phyloP scores from a whole-genome alignment of 2,888 invertebrate genomes.

The Lottia scabra region DNA sequence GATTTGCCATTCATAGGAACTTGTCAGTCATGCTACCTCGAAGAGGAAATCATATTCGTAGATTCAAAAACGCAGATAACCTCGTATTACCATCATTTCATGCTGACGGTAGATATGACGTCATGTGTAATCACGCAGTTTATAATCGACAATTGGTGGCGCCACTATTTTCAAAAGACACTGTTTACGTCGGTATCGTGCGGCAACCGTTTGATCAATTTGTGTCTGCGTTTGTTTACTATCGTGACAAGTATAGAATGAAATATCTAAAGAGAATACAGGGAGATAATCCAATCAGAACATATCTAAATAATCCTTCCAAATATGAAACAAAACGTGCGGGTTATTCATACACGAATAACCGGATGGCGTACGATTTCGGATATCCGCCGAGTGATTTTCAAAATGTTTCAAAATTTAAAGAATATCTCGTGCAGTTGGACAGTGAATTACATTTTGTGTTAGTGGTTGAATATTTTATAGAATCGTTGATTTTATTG shows the following conservation, averaged over 20 bases:
- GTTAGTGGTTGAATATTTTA: conserved; percentile 20
- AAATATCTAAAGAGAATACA: conserved; percentile 1
- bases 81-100: neutral
- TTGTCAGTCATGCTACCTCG: conserved; percentile 22
- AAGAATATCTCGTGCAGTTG: conserved; percentile 7
- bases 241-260: conserved; percentile 1
- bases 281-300: conserved; percentile 12
- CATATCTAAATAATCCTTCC: conserved; percentile 13
- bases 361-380: conserved; percentile 29
- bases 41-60: neutral
- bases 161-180: neutral
- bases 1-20: conserved; percentile 24
- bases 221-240: conserved; percentile 20
- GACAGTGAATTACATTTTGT: conserved; percentile 14
- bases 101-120: neutral
- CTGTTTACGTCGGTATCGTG: conserved; percentile 18
- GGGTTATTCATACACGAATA: conserved; percentile 17
- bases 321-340: conserved; percentile 1
- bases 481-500: conserved; percentile 17
- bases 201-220: conserved; percentile 21
- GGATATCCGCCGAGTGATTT: conserved; percentile 18
- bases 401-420: neutral
- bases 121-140: conserved; percentile 22
- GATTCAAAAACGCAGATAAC: neutral
- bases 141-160: neutral